A percentile compares a stretch with the other conserved stretches of the same genome.
Evolutionary conservation across 2,888 invertebrate genomes (phyloP).

Genomic region (Noctua pronuba): DNA sequence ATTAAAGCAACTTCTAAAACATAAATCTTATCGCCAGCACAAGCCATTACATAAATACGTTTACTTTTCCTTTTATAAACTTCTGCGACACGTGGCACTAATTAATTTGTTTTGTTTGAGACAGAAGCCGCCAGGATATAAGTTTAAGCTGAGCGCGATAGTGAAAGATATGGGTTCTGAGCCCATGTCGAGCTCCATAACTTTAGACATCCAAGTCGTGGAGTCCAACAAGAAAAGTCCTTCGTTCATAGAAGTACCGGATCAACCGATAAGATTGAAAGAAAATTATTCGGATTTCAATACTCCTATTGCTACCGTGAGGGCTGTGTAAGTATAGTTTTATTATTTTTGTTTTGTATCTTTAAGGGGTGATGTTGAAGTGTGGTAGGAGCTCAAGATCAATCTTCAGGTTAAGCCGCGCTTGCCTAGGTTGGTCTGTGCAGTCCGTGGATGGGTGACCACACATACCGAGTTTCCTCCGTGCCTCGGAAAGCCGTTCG

Average conservation of each 20-base stretch:
- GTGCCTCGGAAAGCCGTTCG: too few species aligned
- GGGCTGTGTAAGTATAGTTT: slow-evolving; percentile 91
- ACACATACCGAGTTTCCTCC: not conserved
- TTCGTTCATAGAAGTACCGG: slow-evolving; percentile 92
- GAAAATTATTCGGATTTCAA: slow-evolving; percentile 94
- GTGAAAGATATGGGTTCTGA: slow-evolving; percentile 94
- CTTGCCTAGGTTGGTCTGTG: not conserved
- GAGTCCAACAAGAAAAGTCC: slow-evolving; percentile 97
- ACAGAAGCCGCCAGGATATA: slow-evolving; percentile 91
- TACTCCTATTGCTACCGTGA: slow-evolving; percentile 92
- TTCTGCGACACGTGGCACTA: slow-evolving; percentile 54
- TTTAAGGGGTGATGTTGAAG: not conserved
- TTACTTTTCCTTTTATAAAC: slow-evolving; percentile 52
- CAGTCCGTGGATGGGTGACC: not conserved
- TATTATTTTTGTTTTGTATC: not conserved
- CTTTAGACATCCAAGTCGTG: slow-evolving; percentile 95
- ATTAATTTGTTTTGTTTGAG: slow-evolving; percentile 69
- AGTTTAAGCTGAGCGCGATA: slow-evolving; percentile 93
- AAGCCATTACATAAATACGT: slow-evolving; percentile 54
- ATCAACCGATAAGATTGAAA: slow-evolving; percentile 91
- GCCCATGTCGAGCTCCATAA: slow-evolving; percentile 92
- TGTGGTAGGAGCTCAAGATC: not conserved
- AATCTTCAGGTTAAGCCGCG: not conserved
- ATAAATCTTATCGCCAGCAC: slow-evolving; percentile 49
- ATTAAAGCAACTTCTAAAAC: slow-evolving; percentile 12